Evolutionary conservation across 2,113 vertebrate species (phyloP).

Genomic region (Oenanthe oenanthe): DNA sequence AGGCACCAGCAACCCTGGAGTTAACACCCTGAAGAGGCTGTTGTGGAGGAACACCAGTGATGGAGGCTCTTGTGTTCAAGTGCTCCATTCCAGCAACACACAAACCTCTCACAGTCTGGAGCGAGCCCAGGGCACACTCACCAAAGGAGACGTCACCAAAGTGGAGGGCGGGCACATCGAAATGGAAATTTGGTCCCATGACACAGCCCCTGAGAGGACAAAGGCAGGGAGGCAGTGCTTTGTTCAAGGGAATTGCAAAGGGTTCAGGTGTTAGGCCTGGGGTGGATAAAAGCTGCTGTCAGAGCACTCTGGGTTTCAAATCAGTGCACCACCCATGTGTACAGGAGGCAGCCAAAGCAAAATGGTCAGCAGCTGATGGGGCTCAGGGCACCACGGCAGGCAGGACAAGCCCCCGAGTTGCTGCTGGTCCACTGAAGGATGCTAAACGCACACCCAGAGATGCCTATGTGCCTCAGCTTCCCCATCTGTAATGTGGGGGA

Average conservation of each 20-base stretch:
- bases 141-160: slow-evolving; percentile 88
- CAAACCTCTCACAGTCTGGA: background rate
- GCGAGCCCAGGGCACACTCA: slow-evolving; percentile 62
- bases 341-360: background rate
- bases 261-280: rapidly evolving
- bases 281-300: background rate
- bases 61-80: background rate
- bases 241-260: background rate
- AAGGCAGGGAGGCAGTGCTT: background rate
- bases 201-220: slow-evolving; percentile 80
- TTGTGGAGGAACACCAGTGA: background rate
- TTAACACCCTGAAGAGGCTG: background rate
- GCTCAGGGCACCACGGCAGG: background rate
- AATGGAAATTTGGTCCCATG: slow-evolving; percentile 82
- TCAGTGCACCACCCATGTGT: rapidly evolving
- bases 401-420: background rate
- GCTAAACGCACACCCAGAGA: background rate
- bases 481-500: background rate
- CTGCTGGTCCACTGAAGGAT: background rate
- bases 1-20: background rate
- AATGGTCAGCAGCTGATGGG: background rate
- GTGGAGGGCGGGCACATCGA: slow-evolving; percentile 76
- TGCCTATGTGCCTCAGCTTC: background rate
- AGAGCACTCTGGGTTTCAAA: background rate
- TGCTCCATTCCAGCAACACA: background rate